Base-by-base conservation (phyloP, 2,797 vertebrate species). In the Xiphophorus birchmanni region DNA sequence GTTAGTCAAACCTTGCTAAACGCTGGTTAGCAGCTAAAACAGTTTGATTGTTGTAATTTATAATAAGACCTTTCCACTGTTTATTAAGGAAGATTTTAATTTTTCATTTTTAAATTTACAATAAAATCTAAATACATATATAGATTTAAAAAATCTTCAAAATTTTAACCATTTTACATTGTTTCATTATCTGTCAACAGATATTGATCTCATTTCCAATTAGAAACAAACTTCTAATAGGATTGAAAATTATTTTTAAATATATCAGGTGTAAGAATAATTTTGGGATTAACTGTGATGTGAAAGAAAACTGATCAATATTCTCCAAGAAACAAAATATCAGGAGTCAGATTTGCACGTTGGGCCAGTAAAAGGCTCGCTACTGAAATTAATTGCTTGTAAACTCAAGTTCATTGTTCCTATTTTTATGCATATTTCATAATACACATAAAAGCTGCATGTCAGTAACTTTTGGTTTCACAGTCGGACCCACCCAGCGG, bases 401-500 rank as follows among this genome's bases (percentile, higher is more conserved):
- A 60, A 60, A 13, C 13, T 60, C 12, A 32, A 60, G 29, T 63
- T 65, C 32, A 21, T 21, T 65, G 60, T 65, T 65, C 32, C 17
- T 65, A 21, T 37, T 35, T 37, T 21, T 37, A 65, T 65, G 18
- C 17, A 10, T 37, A 65, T 8, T 65, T 65, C 9, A 37, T 37
- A 65, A 65, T 4, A 9, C 1, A 37, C 60, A 21, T 10, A 65
- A 32, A 65, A 65, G 32, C 17, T 65, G 60, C 11, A 26, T 42
- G 35, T 42, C 65, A 69, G 21, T 26, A 26, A 69, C 8, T 45
- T 42, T 15, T n/a, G 67, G 73, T 29, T 15, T 32, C 21, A 17
- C 48, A 37, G 37, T 67, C 17, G 69, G 15, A 89, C 91, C 8
- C 75, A 95, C 15, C 98, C 98, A 0, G 93, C 37, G 0, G 83